Percentiles rank a stretch among this genome's conserved stretches.
phyloP scores from a whole-genome alignment of 92 coral and sea anemone genomes.

The Umimayanthus kanabou region DNA sequence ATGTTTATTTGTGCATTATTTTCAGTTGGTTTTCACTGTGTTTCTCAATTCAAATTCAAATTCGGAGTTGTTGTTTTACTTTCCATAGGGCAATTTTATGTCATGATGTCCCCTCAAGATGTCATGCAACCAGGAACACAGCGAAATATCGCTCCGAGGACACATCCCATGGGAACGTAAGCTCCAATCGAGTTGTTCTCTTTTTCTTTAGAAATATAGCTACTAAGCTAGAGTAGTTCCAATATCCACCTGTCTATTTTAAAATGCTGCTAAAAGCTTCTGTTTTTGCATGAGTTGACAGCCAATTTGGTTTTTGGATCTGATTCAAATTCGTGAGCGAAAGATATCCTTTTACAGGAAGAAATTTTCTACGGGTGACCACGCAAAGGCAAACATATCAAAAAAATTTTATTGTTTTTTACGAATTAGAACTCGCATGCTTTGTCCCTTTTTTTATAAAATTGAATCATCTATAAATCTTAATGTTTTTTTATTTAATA shows the following conservation, averaged over 20 bases:
- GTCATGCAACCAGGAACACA: conserved; percentile 96
- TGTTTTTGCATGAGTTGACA: background rate
- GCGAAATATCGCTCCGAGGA: conserved; percentile 92
- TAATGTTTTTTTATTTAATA: too few species aligned
- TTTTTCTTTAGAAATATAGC: background rate
- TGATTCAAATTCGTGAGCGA: background rate
- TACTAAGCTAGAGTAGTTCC: background rate
- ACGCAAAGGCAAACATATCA: too few species aligned
- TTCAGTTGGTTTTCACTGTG: background rate
- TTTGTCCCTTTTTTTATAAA: too few species aligned
- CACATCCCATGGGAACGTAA: conserved; percentile 78
- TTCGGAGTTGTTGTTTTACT: background rate
- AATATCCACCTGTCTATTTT: background rate
- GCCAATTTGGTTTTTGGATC: background rate
- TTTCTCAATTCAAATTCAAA: background rate
- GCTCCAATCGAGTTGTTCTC: background rate
- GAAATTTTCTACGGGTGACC: background rate
- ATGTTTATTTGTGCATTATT: background rate
- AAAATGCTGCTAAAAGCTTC: background rate
- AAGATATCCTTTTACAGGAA: too few species aligned
- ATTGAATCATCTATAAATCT: too few species aligned
- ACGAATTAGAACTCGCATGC: too few species aligned
- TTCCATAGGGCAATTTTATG: conserved; percentile 90
- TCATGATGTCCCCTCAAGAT: conserved; percentile 99
- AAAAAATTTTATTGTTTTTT: background rate